Percentiles rank a stretch among this genome's conserved stretches.
Evolutionary conservation across 2,797 vertebrate genomes (phyloP).

Genomic region (Buceros bicornis): DNA sequence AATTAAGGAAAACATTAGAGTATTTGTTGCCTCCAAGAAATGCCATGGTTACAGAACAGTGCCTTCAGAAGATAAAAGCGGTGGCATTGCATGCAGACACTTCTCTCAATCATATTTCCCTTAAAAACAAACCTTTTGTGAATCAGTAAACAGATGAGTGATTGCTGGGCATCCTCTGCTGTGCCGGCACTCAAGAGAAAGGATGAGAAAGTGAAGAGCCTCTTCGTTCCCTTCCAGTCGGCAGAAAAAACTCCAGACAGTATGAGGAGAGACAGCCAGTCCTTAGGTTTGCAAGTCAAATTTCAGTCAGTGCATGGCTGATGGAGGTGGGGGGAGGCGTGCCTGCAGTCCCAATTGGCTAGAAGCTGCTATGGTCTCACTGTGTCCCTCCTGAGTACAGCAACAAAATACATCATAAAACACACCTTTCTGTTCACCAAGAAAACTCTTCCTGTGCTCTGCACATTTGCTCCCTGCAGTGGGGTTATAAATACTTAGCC

Average conservation of each 20-base stretch:
- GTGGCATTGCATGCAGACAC: background rate
- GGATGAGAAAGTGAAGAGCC: background rate
- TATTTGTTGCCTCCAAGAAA: background rate
- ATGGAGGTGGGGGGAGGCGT: background rate
- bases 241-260: background rate
- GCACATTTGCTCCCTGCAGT: fast-evolving
- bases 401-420: background rate
- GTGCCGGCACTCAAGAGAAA: background rate
- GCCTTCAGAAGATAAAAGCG: background rate
- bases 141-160: background rate
- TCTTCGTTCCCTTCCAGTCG: background rate
- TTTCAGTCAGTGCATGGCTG: background rate
- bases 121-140: constrained; percentile 23
- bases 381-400: background rate
- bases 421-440: background rate
- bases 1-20: background rate
- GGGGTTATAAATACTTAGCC: background rate
- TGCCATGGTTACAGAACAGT: background rate
- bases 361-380: background rate
- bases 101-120: background rate
- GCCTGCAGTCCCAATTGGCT: background rate
- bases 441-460: background rate
- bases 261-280: background rate
- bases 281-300: fast-evolving
- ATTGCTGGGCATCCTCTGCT: background rate